Base-by-base conservation (phyloP, 2,888 invertebrate species). In the Orthonevra nobilis region DNA sequence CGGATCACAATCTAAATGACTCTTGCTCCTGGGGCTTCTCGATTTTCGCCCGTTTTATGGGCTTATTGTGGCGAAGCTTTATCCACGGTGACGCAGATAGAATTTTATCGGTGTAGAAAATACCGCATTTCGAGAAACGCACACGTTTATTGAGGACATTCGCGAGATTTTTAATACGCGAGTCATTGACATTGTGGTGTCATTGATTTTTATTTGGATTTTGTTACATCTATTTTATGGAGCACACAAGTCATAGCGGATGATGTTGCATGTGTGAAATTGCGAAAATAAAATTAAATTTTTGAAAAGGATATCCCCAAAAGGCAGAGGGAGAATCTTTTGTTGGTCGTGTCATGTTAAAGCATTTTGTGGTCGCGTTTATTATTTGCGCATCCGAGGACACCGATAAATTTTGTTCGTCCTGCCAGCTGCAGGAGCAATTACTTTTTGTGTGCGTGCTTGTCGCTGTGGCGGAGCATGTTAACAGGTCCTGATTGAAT, bases 1-100 rank as follows among this genome's bases (percentile, higher is more conserved):
- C 56, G 36, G 36, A 66, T 66, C 54, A 30, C 56, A 44, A 64
- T 72, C 72, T 64, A 48, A 72, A 72, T 32, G 63, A 72, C 52
- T 56, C 48, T 46, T 30, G 17, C 28, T 48, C 30, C n/a, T 28
- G 28, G 14, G 7, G 46, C 19, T 14, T 36, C 30, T 19, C 44
- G 6, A n/a, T 32, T 7, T 9, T 32, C 19, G 38, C 5, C 3
- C 15, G 10, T 19, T 28, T 14, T 6, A 5, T 4, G 10, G 32
- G 32, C 3, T 48, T 17, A 19, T 42, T 52, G 52, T 26, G 5
- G 46, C 12, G 30, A 15, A 19, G 3, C 19, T 58, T 58, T 34
- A 66, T 66, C 44, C 52, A 36, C 44, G 34, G 44, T 9, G 28
- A 19, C 26, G 26, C 26, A 34, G 34, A 61, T 52, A 46, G 70